These are phyloP conservation scores for Apodemia mormo DNA, from an alignment of 2,888 invertebrate genomes.

Conservation along the genomic window DNA sequence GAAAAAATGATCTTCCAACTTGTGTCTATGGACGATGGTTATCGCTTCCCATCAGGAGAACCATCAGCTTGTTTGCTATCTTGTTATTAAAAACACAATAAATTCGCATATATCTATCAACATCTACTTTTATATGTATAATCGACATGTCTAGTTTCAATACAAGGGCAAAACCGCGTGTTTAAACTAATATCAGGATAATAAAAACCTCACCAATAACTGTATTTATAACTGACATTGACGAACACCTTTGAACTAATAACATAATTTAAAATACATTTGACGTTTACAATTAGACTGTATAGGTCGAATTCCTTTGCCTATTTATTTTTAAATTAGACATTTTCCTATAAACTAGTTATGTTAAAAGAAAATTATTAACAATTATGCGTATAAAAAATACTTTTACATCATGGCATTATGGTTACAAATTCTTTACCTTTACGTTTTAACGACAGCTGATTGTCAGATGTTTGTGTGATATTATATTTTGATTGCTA, in stretches of 20 bases:
- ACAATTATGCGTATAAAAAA: not conserved
- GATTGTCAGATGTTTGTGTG: constrained; percentile 4
- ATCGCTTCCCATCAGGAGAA: no score
- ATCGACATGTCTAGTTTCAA: no score
- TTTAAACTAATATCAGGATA: no score
- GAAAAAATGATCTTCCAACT: no score
- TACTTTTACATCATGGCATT: not conserved
- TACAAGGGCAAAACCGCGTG: no score
- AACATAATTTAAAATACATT: constrained; percentile 9
- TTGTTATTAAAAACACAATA: no score
- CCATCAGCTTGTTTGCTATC: no score
- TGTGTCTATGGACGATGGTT: no score
- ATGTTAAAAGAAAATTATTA: no score
- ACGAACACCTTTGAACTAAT: constrained; percentile 7
- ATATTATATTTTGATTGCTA: not conserved
- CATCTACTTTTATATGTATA: no score
- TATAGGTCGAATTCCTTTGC: constrained; percentile 8
- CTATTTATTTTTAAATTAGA: not conserved
- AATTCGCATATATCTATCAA: no score
- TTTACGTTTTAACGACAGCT: constrained; percentile 11
- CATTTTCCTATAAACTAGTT: not conserved
- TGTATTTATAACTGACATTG: constrained; percentile 4
- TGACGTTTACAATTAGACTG: not conserved
- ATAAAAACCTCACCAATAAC: not conserved
- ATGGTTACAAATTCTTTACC: constrained; percentile 6